phyloP scores from a whole-genome alignment of 2,113 vertebrate species.

The Cyprinodon tularosa region DNA sequence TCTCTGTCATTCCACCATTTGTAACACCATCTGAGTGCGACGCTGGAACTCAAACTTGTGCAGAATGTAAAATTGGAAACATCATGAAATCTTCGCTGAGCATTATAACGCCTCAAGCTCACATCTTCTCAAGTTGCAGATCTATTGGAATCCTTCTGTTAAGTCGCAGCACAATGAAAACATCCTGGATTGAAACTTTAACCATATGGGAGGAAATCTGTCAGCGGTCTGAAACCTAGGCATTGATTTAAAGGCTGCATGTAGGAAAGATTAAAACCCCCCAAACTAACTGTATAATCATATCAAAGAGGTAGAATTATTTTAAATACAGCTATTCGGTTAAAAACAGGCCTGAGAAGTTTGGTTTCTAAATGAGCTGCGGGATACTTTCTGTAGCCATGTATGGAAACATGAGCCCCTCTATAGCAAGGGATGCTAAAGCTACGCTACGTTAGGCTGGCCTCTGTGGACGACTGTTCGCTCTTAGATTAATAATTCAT shows the following conservation, averaged over 20 bases:
- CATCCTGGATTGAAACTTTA: constrained; percentile 6
- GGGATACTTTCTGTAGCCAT: not conserved
- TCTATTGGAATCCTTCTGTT: constrained; percentile 8
- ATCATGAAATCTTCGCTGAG: constrained; percentile 13
- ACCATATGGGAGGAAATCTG: constrained; percentile 22
- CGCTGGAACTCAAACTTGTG: not conserved
- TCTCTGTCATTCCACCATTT: constrained; percentile 5
- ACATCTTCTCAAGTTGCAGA: constrained; percentile 12
- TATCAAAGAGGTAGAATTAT: not conserved
- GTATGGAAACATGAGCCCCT: constrained; percentile 56
- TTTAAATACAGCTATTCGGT: not conserved
- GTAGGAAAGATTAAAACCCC: constrained; percentile 6
- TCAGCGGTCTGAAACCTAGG: constrained; percentile 11
- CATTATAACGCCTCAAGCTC: not conserved
- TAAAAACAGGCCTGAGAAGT: not conserved
- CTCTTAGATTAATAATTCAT: constrained; percentile 73
- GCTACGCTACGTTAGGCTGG: constrained; percentile 33
- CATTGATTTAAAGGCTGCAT: constrained; percentile 3
- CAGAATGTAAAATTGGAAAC: constrained; percentile 28
- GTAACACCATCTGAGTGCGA: not conserved
- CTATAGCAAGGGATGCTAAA: constrained; percentile 36
- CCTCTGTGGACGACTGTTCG: constrained; percentile 37
- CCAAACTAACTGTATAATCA: constrained; percentile 18
- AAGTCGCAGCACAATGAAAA: constrained; percentile 11
- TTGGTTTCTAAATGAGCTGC: not conserved